Evolutionary conservation across 2,888 invertebrate genomes (phyloP), one percentile per base, ranked within the genome.

Genomic region (Erebia epiphron): DNA sequence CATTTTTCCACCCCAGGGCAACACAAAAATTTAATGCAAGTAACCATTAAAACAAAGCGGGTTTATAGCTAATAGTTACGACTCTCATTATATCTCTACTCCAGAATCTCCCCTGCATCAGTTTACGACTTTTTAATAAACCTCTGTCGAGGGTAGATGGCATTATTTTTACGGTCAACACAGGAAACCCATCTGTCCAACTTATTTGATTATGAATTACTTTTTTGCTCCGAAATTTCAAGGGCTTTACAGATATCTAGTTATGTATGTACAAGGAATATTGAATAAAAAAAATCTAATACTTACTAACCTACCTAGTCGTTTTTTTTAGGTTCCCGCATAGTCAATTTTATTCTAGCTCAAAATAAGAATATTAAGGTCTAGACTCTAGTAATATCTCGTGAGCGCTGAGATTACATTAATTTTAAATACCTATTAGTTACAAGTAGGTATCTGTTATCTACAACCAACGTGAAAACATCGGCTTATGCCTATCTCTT

Each of bases 91-190:
- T 82, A 77, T 62, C 46, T 62, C 13, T 79, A 79, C 77, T 82
- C 83, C 84, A 83, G 78, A 78, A 75, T 79, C 78, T 78, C 83
- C 85, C 86, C 83, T 83, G 82, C 84, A 83, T 77, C 77, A 75
- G 72, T 90, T 91, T 88, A 91, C 87, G 90, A 90, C 82, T 85
- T 81, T 82, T 88, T 90, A 88, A 91, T 90, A 90, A 90, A 90
- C 87, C 85, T 80, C 79, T 73, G 83, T 84, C 82, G 83, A 80
- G 76, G 76, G 79, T 78, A 84, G 84, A 84, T 86, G 86, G 86
- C 86, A 83, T 81, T 80, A 78, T 85, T 90, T 91, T 91, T 88
- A 90, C 80, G 84, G 80, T 79, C 82, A 80, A 86, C 85, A 84
- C 81, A 82, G 79, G 79, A 84, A 79, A 79, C 80, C 79, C 87